Percentiles rank a stretch among this genome's conserved stretches.
These are phyloP conservation scores for Cephus spinipes DNA, from an alignment of 2,888 invertebrate genomes.

Conservation along the genomic window DNA sequence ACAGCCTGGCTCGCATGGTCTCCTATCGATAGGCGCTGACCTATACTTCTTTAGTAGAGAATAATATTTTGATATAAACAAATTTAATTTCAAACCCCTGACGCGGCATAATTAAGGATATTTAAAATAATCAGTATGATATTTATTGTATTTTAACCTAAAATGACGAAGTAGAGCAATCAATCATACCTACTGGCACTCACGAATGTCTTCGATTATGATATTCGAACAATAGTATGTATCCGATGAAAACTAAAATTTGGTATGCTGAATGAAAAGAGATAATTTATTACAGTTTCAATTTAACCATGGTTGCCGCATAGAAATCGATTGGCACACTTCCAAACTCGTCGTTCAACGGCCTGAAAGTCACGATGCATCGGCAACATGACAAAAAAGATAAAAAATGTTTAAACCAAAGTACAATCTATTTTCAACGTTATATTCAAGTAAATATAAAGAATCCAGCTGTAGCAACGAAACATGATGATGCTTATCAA, in stretches of 20 bases:
- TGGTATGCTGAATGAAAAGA: not conserved
- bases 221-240: not conserved
- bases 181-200: not conserved
- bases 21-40: not conserved
- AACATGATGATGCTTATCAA: not conserved
- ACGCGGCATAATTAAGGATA: not conserved
- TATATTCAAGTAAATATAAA: not conserved
- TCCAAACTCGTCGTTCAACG: not conserved
- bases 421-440: not conserved
- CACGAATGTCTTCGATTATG: not conserved
- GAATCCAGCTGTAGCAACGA: not conserved
- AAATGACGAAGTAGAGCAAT: not conserved
- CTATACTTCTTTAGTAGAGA: not conserved
- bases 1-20: not conserved
- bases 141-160: not conserved
- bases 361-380: not conserved
- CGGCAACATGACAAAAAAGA: not conserved
- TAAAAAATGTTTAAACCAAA: not conserved
- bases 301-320: not conserved
- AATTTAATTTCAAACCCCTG: not conserved
- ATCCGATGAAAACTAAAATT: not conserved
- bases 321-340: not conserved
- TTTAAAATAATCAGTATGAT: not conserved
- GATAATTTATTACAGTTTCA: not conserved
- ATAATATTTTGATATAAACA: not conserved